A percentile compares a stretch with the other conserved stretches of the same genome.
Evolutionary conservation across 2,888 invertebrate genomes (phyloP).

Genomic region (Tinea pellionella): DNA sequence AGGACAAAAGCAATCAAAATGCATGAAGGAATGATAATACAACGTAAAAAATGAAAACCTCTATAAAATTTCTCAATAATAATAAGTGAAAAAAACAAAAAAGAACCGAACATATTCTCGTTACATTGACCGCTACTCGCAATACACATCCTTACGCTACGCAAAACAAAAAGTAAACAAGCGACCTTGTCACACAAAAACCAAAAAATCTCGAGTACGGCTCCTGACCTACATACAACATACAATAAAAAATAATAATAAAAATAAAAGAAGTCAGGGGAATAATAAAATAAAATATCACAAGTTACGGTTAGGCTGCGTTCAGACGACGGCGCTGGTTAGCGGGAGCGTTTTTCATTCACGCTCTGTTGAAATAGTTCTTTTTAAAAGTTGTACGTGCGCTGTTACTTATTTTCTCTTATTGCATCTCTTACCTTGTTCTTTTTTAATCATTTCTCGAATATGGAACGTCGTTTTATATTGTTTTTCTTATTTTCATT

Average conservation of each 20-base stretch:
- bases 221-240: constrained; percentile 65
- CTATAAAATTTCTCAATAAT: background rate
- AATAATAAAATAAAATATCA: constrained; percentile 65
- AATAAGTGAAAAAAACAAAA: background rate
- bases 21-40: too few species aligned
- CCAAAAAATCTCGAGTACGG: constrained; percentile 44
- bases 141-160: background rate
- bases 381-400: constrained; percentile 59
- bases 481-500: constrained; percentile 49
- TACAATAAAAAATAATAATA: constrained; percentile 52
- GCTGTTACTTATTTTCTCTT: constrained; percentile 22
- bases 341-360: constrained; percentile 40
- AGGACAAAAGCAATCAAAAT: too few species aligned
- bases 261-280: constrained; percentile 43
- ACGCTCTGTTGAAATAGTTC: constrained; percentile 63
- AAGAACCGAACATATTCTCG: background rate
- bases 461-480: constrained; percentile 64
- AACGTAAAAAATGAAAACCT: too few species aligned
- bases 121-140: background rate
- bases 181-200: constrained; percentile 58
- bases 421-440: constrained; percentile 23
- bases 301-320: constrained; percentile 54
- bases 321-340: background rate
- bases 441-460: constrained; percentile 68
- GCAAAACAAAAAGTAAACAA: constrained; percentile 5